Evolutionary conservation across 1,140 invertebrate species (phyloP).

Genomic region (Cepaea nemoralis): DNA sequence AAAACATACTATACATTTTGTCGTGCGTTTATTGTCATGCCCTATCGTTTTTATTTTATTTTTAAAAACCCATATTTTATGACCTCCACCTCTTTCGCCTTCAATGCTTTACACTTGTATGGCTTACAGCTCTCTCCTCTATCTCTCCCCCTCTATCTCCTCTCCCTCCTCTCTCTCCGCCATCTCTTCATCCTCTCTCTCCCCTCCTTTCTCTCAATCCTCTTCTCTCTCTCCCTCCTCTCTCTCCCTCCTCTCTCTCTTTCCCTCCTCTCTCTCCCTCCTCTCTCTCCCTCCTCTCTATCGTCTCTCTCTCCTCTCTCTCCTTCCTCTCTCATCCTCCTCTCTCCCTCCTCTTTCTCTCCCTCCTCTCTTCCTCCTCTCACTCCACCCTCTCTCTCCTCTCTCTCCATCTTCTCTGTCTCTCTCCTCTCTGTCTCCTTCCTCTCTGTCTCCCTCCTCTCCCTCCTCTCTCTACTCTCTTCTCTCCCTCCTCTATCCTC

Average conservation of each 20-base stretch:
- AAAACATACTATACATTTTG: too few species aligned
- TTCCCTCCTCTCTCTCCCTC: slow-evolving; percentile 16
- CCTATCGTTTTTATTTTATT: too few species aligned
- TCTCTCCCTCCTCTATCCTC: too few species aligned
- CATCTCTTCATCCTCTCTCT: too few species aligned
- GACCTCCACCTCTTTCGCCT: too few species aligned
- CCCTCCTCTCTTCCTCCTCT: not conserved
- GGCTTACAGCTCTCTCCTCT: too few species aligned
- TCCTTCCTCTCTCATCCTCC: too few species aligned
- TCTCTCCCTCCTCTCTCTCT: slow-evolving; percentile 24
- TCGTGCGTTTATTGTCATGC: too few species aligned
- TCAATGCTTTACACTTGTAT: too few species aligned
- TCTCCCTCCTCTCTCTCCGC: too few species aligned
- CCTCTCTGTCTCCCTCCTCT: not conserved
- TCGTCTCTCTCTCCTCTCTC: not conserved
- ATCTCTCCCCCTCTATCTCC: too few species aligned
- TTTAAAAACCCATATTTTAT: too few species aligned
- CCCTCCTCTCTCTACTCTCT: not conserved
- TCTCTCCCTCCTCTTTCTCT: not conserved
- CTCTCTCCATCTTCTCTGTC: not conserved
- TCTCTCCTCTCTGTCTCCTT: not conserved
- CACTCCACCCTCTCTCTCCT: not conserved
- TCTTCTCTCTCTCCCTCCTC: slow-evolving; percentile 32
- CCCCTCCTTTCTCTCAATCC: slow-evolving; percentile 6
- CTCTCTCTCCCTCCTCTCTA: not conserved